Percentiles rank a stretch among this genome's conserved stretches.
Evolutionary conservation across 2,888 invertebrate species (phyloP).

Genomic region (Melipona beecheii): DNA sequence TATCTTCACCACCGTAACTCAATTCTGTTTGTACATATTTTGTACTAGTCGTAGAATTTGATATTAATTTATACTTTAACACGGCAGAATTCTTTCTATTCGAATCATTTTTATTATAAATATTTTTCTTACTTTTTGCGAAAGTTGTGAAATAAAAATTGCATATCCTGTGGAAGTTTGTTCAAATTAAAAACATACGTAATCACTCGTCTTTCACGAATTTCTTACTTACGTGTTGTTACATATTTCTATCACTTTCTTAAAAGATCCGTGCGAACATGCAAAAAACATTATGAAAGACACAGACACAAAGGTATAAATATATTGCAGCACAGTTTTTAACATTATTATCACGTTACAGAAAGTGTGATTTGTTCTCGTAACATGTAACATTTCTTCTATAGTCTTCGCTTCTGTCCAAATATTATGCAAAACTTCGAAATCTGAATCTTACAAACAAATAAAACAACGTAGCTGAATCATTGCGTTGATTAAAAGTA

Average conservation of each 20-base stretch:
- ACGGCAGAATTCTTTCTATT: background rate
- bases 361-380: constrained; percentile 6
- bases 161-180: constrained; percentile 24
- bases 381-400: constrained; percentile 5
- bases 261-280: constrained; percentile 12
- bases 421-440: constrained; percentile 19
- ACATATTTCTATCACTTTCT: constrained; percentile 6
- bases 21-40: constrained; percentile 3
- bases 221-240: constrained; percentile 42
- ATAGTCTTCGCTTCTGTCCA: background rate
- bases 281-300: constrained; percentile 13
- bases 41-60: background rate
- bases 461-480: constrained; percentile 20
- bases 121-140: background rate
- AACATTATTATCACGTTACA: background rate
- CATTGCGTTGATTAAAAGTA: background rate
- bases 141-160: constrained; percentile 14
- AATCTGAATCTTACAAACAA: constrained; percentile 18
- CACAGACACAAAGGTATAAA: constrained; percentile 9
- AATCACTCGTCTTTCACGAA: background rate
- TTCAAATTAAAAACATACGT: background rate
- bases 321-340: constrained; percentile 15
- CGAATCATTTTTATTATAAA: background rate
- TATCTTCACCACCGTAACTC: background rate
- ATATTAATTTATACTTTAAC: constrained; percentile 8